Conservation (phyloP, 2,888 invertebrate genomes). For the Deroplatys truncata region DNA sequence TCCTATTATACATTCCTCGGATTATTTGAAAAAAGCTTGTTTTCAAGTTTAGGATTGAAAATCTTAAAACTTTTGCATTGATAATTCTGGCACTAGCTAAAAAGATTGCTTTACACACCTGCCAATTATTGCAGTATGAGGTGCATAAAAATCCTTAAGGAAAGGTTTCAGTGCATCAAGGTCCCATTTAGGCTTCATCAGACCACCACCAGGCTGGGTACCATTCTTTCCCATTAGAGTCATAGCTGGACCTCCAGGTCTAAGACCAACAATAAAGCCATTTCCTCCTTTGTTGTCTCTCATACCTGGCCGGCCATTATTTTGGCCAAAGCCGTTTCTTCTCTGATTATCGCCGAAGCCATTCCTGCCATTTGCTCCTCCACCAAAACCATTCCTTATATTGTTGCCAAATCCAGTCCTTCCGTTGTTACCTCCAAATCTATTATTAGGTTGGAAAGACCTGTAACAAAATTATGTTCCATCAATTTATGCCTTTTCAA, state of each 20-base stretch:
- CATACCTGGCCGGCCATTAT: background rate
- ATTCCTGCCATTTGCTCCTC: background rate
- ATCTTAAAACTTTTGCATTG: too few relatives aligned
- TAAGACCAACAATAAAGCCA: background rate
- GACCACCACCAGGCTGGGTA: slow-evolving; percentile 69
- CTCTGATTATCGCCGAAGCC: background rate
- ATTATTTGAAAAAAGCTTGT: too few relatives aligned
- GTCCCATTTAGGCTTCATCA: slow-evolving; percentile 89
- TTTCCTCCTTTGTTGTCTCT: background rate
- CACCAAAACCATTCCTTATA: background rate
- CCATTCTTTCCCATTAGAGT: background rate
- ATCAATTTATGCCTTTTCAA: too few relatives aligned
- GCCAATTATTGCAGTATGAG: slow-evolving; percentile 67
- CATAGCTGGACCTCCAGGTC: background rate
- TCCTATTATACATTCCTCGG: too few relatives aligned
- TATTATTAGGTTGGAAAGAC: slow-evolving; percentile 3
- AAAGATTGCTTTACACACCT: slow-evolving; percentile 41
- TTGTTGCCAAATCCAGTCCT: background rate
- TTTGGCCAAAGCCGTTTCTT: background rate
- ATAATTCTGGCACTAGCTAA: too few relatives aligned
- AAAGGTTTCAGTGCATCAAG: slow-evolving; percentile 74
- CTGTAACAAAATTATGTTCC: background rate
- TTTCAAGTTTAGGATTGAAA: too few relatives aligned
- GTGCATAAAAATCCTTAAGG: slow-evolving; percentile 90
- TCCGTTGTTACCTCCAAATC: background rate